Evolutionary conservation across 2,797 vertebrate genomes (phyloP), one percentile per base, ranked within the genome.

Genomic region (Sternarchorhynchus goeldii): DNA sequence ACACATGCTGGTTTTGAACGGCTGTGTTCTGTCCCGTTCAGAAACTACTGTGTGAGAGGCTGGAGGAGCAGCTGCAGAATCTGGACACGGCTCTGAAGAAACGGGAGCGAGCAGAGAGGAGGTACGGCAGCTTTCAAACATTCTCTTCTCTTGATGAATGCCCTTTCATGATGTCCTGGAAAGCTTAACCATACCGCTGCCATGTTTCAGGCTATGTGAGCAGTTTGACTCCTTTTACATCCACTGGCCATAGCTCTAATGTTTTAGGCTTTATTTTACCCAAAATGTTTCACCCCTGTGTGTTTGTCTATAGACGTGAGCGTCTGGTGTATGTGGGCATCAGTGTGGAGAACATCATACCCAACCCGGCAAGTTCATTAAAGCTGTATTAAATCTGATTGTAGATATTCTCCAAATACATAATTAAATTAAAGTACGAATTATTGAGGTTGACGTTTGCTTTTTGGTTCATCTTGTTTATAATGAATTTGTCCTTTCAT

Each of bases 321-420:
- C 93, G 97, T 1, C 90, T 98, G 89, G 97, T 99, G 56, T 99
- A 98, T 0, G 97, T 99, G 70, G 97, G 97, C 56, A 99, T 99
- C 92, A 99, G 96, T 55, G 96, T 98, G 79, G 97, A 99, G 90
- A 99, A 99, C 93, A 99, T 99, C 89, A 98, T 99, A 86, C 96
- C 96, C 84, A 94, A 93, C 73, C 94, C 93, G 86, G 94, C 95
- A 90, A 91, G 93, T 86, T 58, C 57, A 68, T 18, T n/a, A 18
- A 20, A 5, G 14, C 53, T 60, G 55, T 32, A 14, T 20, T 60
- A 7, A 64, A 29, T 34, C 59, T 25, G 10, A 18, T 3, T 39
- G 7, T 31, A 59, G 20, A 50, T 50, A 12, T 12, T 14, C 14
- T 50, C 45, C 45, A 50, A 50, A 12, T 50, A 12, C 2, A 2